Evolutionary conservation across 2,888 invertebrate genomes (phyloP).

Genomic region (Drosophila eohydei): DNA sequence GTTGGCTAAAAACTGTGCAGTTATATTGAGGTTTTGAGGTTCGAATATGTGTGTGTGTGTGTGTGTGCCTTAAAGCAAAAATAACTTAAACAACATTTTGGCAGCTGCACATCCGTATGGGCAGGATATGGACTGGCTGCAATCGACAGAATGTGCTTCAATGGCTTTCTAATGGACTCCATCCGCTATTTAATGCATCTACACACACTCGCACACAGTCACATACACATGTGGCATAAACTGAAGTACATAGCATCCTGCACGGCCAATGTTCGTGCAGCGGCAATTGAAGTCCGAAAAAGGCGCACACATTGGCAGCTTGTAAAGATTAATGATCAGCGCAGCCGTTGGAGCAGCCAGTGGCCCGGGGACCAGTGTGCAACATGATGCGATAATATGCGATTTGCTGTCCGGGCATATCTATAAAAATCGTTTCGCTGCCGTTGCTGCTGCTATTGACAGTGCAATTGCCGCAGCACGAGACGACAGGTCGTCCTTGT

Average conservation of each 20-base stretch:
- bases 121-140: constrained; percentile 71
- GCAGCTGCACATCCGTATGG: constrained; percentile 65
- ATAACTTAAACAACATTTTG: constrained; percentile 57
- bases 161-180: constrained; percentile 79
- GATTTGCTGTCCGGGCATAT: constrained; percentile 68
- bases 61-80: constrained; percentile 33
- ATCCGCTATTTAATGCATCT: constrained; percentile 76
- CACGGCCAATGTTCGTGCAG: constrained; percentile 47
- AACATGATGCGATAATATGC: constrained; percentile 75
- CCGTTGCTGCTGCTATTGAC: constrained; percentile 42
- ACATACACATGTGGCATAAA: constrained; percentile 21
- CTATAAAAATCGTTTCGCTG: constrained; percentile 68
- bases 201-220: constrained; percentile 6
- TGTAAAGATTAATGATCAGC: constrained; percentile 79
- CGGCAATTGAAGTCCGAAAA: constrained; percentile 75
- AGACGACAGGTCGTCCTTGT: constrained; percentile 42
- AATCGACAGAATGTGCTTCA: constrained; percentile 81
- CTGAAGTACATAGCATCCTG: constrained; percentile 36
- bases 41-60: background rate
- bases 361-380: constrained; percentile 43
- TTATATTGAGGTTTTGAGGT: constrained; percentile 3
- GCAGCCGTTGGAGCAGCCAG: constrained; percentile 48
- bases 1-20: constrained; percentile 3
- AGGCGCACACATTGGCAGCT: constrained; percentile 78
- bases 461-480: constrained; percentile 67